These are phyloP conservation scores for Myoxocephalus aenaeus DNA, from an alignment of 2,797 vertebrate species.

Conservation along the genomic window DNA sequence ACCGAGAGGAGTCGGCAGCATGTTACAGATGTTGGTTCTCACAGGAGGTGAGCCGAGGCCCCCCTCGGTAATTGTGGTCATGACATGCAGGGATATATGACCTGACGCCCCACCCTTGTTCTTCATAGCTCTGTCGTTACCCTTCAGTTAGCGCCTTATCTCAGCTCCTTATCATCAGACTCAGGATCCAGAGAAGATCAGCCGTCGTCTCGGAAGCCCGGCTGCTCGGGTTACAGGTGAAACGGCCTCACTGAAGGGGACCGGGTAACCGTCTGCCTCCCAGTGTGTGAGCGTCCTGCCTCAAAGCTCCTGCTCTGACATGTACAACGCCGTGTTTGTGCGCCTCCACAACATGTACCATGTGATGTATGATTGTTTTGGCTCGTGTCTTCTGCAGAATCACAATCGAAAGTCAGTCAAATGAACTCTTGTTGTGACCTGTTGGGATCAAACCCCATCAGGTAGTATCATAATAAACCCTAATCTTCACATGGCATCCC, in stretches of 20 bases:
- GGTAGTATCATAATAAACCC: conserved; percentile 47
- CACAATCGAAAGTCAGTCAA: neutral
- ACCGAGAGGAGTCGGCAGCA: conserved; percentile 6
- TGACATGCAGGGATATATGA: conserved; percentile 54
- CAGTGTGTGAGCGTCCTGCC: conserved; percentile 33
- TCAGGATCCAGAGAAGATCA: conserved; percentile 62
- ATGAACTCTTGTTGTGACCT: conserved; percentile 27
- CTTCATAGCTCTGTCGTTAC: conserved; percentile 67
- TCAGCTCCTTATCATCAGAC: conserved; percentile 70
- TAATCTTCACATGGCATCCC: conserved; percentile 50
- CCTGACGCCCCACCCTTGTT: conserved; percentile 61
- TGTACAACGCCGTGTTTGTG: conserved; percentile 37
- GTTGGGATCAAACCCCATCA: conserved; percentile 16
- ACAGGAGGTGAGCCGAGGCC: conserved; percentile 53
- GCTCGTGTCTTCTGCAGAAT: neutral
- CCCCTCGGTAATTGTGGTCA: conserved; percentile 39
- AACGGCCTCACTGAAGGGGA: conserved; percentile 56
- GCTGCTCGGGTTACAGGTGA: conserved; percentile 69
- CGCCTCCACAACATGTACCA: conserved; percentile 4
- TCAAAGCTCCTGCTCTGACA: conserved; percentile 63
- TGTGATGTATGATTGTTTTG: conserved; percentile 3
- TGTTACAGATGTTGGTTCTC: conserved; percentile 58
- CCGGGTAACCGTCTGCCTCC: conserved; percentile 38
- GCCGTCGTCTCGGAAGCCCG: conserved; percentile 47
- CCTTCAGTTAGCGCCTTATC: conserved; percentile 72